Evolutionary conservation across 2,888 invertebrate genomes (phyloP).

Genomic region (Caenorhabditis sulstoni): DNA sequence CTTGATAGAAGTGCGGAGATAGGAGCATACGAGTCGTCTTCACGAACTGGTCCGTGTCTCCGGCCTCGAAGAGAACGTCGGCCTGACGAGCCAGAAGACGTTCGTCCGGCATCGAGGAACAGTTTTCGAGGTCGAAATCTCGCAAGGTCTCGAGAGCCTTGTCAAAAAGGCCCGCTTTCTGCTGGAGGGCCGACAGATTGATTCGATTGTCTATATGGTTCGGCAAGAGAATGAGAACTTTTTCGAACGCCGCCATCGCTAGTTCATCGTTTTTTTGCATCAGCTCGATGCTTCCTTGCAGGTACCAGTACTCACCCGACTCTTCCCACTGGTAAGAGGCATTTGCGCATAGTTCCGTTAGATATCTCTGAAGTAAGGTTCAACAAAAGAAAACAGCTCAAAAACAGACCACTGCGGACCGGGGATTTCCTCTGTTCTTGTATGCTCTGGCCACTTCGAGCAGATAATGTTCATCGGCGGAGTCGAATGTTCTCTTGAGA

Average conservation of each 20-base stretch:
- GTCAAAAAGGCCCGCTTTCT: constrained; percentile 72
- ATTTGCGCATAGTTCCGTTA: constrained; percentile 14
- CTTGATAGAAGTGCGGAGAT: constrained; percentile 77
- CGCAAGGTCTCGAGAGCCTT: constrained; percentile 74
- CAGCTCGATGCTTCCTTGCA: constrained; percentile 52
- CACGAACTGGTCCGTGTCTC: constrained; percentile 71
- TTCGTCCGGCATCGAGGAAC: constrained; percentile 68
- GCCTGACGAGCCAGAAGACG: constrained; percentile 76
- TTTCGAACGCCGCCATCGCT: constrained; percentile 70
- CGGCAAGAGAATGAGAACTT: constrained; percentile 65
- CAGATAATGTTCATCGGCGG: constrained; percentile 57
- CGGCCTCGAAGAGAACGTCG: constrained; percentile 73
- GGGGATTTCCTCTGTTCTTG: constrained; percentile 39
- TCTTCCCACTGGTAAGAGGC: constrained; percentile 6
- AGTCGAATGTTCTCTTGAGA: constrained; percentile 50
- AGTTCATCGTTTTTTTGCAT: constrained; percentile 57
- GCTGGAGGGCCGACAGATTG: constrained; percentile 74
- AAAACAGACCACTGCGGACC: constrained; percentile 21
- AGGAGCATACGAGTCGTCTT: constrained; percentile 72
- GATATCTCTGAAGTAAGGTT: constrained; percentile 27
- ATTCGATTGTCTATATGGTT: constrained; percentile 77
- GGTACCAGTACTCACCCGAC: constrained; percentile 45
- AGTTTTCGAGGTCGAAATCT: constrained; percentile 74
- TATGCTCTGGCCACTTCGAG: constrained; percentile 69
- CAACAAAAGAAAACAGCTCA: not conserved